Evolutionary conservation across 2,113 vertebrate species (phyloP), one percentile per base, ranked within the genome.

Genomic region (Megaleporinus macrocephalus): DNA sequence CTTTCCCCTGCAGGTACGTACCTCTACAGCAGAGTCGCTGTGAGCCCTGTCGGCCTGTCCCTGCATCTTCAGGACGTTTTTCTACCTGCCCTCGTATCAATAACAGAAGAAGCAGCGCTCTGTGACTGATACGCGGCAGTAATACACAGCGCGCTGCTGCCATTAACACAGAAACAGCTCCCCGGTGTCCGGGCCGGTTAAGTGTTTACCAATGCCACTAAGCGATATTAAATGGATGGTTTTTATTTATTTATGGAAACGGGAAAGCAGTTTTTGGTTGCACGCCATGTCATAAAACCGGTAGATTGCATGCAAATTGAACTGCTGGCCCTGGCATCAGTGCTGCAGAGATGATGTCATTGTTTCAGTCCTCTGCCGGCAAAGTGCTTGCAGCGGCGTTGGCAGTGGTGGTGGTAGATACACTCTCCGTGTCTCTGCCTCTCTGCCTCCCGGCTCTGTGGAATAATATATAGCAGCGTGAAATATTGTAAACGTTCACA

Each of bases 291-390:
- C 83, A 69, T 53, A 29, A 61, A 18, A 13, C 63, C n/a, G 75
- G 20, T 49, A n/a, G 68, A 69, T 79, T 70, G 57, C 47, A 63
- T 78, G 83, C 80, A 79, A 82, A 75, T 74, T 78, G 82, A 57
- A 80, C 73, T 72, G 75, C 78, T 86, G 73, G 83, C 61, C 73
- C 74, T 41, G 4, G 33, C 15, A 36, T 65, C 89, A 89, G 89
- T 90, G 86, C 91, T 92, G 90, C 92, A 92, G 89, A 87, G 91
- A 90, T 94, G 92, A 94, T 91, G 91, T 93, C 91, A 94, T 91
- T 82, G 86, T 87, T 89, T 81, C 70, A 86, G 84, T 49, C 71
- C 22, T 75, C 61, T 84, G 70, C 26, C 18, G 27, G 83, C 57
- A 73, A 55, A 63, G 76, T 79, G 76, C 86, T 71, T 82, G 73